Base-by-base conservation (phyloP, 2,797 vertebrate species). In the Tragelaphus oryx region DNA sequence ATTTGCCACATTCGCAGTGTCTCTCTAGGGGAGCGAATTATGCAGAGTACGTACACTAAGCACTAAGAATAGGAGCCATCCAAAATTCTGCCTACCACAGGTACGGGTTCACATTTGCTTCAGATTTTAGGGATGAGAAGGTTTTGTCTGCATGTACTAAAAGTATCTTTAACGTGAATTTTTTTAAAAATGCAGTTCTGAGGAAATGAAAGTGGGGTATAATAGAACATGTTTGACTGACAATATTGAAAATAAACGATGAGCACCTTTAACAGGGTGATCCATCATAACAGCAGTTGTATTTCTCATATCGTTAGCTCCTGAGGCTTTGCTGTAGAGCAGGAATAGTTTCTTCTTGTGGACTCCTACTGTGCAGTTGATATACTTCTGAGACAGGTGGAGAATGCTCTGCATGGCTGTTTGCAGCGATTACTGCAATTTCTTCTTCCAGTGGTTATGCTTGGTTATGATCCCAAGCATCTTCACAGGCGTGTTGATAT, bases 181-280 rank as follows among this genome's bases (percentile, higher is more conserved):
- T 92, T 79, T 37, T 12, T 2, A 37, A 0, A 96, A 97, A 95
- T 83, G 90, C 87, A 93, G 87, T 96, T 68, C 26, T 14, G 55
- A 95, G 30, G 54, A 87, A 41, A 74, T 71, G 74, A 95, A 95
- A 97, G 90, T 90, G 95, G 79, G 86, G 94, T 97, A 94, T 92
- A 97, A 95, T 96, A 96, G 96, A 98, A 92, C 82, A 14, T 96
- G 89, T 90, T 97, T 98, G 97, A 97, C 95, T 97, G 98, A 97
- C 97, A 78, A 87, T 95, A 94, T 95, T 98, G 97, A 96, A 98
- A 97, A 97, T 97, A 97, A 98, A 68, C 24, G 95, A 94, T 98
- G 96, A 97, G 98, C 97, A 96, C 98, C 92, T 97, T 98, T 97
- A 98, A 94, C 98, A 94, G 97, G 97, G 97, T 97, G 97, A 93